Percentiles rank a stretch among this genome's conserved stretches.
Conservation (phyloP, 2,113 vertebrate species). For the Calcarius ornatus region DNA sequence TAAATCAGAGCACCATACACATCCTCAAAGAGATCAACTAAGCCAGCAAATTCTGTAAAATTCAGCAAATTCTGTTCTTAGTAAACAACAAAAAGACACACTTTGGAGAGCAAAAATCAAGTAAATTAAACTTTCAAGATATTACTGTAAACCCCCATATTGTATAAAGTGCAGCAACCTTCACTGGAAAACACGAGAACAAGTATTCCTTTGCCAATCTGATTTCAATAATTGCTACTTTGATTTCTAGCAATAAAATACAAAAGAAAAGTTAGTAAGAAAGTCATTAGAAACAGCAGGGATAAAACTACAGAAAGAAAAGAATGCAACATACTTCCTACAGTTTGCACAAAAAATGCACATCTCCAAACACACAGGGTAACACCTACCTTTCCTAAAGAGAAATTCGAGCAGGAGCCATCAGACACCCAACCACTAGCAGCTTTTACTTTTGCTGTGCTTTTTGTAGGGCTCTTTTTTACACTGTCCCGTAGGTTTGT, state of each 20-base stretch:
- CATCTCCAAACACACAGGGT: background rate
- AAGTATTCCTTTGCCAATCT: background rate
- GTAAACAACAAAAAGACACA: background rate
- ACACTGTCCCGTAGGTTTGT: constrained; percentile 85
- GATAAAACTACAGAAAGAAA: background rate
- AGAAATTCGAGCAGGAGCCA: constrained; percentile 66
- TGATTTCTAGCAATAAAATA: background rate
- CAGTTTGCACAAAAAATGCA: accelerated
- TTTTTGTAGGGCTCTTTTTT: constrained; percentile 86
- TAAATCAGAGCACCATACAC: background rate
- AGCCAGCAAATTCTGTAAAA: background rate
- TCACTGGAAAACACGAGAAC: background rate
- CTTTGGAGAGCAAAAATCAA: background rate
- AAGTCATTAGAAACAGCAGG: background rate
- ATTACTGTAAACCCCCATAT: background rate
- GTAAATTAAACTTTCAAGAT: background rate
- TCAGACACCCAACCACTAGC: constrained; percentile 69
- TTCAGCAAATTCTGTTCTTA: background rate
- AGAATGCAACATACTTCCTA: background rate
- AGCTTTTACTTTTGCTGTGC: constrained; percentile 77
- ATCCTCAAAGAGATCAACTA: background rate
- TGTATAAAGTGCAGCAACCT: background rate
- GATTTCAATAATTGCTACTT: background rate
- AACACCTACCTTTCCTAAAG: constrained; percentile 75
- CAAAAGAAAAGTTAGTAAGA: background rate